These are phyloP conservation scores for Grantiella picta DNA, from an alignment of 2,113 vertebrate species.

Conservation along the genomic window DNA sequence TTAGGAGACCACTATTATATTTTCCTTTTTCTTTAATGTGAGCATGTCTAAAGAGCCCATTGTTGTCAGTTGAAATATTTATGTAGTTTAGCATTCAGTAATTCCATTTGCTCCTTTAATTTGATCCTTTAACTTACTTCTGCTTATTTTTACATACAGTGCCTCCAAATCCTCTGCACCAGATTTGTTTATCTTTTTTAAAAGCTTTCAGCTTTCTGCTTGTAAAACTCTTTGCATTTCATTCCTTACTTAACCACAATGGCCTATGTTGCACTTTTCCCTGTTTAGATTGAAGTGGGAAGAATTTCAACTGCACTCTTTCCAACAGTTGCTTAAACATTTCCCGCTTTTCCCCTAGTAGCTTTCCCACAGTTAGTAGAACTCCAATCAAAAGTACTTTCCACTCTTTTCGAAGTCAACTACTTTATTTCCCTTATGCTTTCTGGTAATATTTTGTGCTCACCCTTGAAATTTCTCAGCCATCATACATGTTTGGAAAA, in stretches of 20 bases:
- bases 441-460: not conserved
- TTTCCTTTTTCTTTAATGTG: slow-evolving; percentile 48
- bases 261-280: slow-evolving; percentile 58
- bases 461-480: not conserved
- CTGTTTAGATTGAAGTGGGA: slow-evolving; percentile 64
- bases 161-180: slow-evolving; percentile 34
- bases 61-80: slow-evolving; percentile 65
- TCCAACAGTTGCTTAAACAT: slow-evolving; percentile 59
- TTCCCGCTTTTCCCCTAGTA: slow-evolving; percentile 49
- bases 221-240: slow-evolving; percentile 68
- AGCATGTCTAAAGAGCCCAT: slow-evolving; percentile 34
- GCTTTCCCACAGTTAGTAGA: slow-evolving; percentile 37
- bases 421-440: slow-evolving; percentile 22
- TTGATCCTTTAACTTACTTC: slow-evolving; percentile 62
- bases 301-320: slow-evolving; percentile 56
- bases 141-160: slow-evolving; percentile 66
- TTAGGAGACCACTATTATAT: slow-evolving; percentile 52
- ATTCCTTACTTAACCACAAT: slow-evolving; percentile 67
- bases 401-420: slow-evolving; percentile 7
- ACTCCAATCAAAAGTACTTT: slow-evolving; percentile 24
- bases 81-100: slow-evolving; percentile 62
- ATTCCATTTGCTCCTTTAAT: slow-evolving; percentile 59
- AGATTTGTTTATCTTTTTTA: slow-evolving; percentile 61
- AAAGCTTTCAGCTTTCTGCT: slow-evolving; percentile 63
- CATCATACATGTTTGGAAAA: not conserved